Evolutionary conservation across 2,888 invertebrate species (phyloP), one percentile per base, ranked within the genome.

Genomic region (Agrochola litura): DNA sequence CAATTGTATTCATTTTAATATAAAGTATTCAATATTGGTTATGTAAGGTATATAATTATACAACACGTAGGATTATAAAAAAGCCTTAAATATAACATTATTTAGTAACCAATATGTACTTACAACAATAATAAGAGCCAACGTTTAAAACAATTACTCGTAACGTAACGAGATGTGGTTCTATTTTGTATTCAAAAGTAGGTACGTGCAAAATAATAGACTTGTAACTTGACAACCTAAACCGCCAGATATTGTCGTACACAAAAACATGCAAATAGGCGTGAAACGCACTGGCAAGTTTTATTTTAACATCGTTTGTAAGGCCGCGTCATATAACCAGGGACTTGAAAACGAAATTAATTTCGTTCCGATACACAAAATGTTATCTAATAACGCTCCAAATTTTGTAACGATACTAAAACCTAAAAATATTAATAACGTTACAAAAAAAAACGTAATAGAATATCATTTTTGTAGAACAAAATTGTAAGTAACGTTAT

Each of bases 1-100:
- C 81, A 77, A 70, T 77, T 72, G 75, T 46, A 61, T 84, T 86
- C 76, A 84, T 86, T 88, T 76, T 52, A 56, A 77, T 81, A 75
- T 52, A 67, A 78, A 79, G 30, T 78, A 66, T 71, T 56, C 14
- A 70, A 76, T 87, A 85, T 67, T 75, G 65, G 66, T 77, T 85
- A 81, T 69, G 19, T 68, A 70, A 52, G 37, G 25, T 76, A 77
- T 70, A 82, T 72, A 49, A 67, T 76, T 82, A 72, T 73, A 80
- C 73, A 86, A 85, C 64, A 66, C 46, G 66, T 63, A 67, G n/a
- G 63, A 72, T 77, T 73, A 83, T 79, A 84, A 78, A 76, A 81
- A 60, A 64, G 37, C 58, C 63, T 49, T 86, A 77, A 30, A 46
- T 49, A 64, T 67, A 76, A 77, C 41, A 80, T 63, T 73, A 64